These are phyloP conservation scores for Diorhabda elongata DNA, from an alignment of 1,140 invertebrate genomes.

Conservation along the genomic window DNA sequence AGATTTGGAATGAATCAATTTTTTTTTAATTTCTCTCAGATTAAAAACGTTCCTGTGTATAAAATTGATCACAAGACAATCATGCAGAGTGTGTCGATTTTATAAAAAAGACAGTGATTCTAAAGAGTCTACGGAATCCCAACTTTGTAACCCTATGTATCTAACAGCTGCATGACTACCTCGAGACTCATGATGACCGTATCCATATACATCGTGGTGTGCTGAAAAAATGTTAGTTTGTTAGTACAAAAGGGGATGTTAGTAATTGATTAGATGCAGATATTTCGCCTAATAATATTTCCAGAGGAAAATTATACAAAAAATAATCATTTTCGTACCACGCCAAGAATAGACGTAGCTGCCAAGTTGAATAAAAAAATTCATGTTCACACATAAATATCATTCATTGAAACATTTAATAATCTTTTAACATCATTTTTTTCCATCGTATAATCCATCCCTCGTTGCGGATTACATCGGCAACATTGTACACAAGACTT, in stretches of 20 bases:
- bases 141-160: constrained; percentile 50
- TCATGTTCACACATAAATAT: no score
- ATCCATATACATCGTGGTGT: constrained; percentile 49
- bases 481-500: no score
- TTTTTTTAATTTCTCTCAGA: not conserved
- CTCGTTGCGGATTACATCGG: no score
- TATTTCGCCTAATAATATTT: no score
- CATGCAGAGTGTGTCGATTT: constrained; percentile 37
- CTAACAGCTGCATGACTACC: constrained; percentile 49
- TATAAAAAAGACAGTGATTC: constrained; percentile 48
- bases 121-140: constrained; percentile 49
- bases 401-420: no score
- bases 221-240: constrained; percentile 42
- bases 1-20: no score
- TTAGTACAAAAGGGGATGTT: constrained; percentile 1
- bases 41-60: not conserved
- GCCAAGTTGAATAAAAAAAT: no score
- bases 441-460: no score
- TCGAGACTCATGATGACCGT: constrained; percentile 48
- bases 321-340: no score
- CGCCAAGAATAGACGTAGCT: no score
- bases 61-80: constrained; percentile 31
- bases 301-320: no score
- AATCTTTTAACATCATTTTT: no score
- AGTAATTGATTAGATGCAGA: not conserved